Conservation (phyloP, 1,140 invertebrate genomes). For the Drosophila burlai region DNA sequence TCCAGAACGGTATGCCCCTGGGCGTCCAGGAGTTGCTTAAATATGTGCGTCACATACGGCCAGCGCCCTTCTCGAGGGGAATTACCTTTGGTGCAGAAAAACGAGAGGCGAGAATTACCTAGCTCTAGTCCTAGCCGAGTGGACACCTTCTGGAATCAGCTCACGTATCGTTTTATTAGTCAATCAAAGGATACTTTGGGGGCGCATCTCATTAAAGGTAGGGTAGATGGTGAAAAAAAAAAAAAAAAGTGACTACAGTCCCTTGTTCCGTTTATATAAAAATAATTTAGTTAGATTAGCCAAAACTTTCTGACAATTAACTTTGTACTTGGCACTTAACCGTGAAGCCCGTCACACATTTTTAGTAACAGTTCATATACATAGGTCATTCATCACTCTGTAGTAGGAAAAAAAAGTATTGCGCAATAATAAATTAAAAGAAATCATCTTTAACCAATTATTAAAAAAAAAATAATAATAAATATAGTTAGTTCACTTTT, state of each 20-base stretch:
- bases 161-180: slow-evolving; percentile 81
- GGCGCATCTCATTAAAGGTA: slow-evolving; percentile 58
- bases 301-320: neutral
- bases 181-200: slow-evolving; percentile 78
- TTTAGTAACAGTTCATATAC: too few species aligned
- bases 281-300: slow-evolving; percentile 10
- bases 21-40: slow-evolving; percentile 61
- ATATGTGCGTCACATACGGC: slow-evolving; percentile 79
- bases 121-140: slow-evolving; percentile 43
- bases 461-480: too few species aligned
- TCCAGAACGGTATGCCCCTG: slow-evolving; percentile 19
- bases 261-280: neutral
- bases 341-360: too few species aligned
- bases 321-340: too few species aligned
- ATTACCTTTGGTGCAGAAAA: slow-evolving; percentile 70
- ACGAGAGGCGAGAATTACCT: slow-evolving; percentile 62
- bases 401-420: too few species aligned
- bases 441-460: too few species aligned
- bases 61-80: slow-evolving; percentile 17
- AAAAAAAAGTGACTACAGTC: slow-evolving; percentile 18
- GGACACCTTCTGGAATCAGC: slow-evolving; percentile 62
- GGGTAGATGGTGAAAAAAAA: slow-evolving; percentile 1
- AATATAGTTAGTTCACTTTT: neutral
- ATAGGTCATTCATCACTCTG: too few species aligned
- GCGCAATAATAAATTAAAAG: too few species aligned